Percentiles rank a stretch among this genome's conserved stretches.
phyloP scores from a whole-genome alignment of 2,113 vertebrate species.

The Salvelinus fontinalis region DNA sequence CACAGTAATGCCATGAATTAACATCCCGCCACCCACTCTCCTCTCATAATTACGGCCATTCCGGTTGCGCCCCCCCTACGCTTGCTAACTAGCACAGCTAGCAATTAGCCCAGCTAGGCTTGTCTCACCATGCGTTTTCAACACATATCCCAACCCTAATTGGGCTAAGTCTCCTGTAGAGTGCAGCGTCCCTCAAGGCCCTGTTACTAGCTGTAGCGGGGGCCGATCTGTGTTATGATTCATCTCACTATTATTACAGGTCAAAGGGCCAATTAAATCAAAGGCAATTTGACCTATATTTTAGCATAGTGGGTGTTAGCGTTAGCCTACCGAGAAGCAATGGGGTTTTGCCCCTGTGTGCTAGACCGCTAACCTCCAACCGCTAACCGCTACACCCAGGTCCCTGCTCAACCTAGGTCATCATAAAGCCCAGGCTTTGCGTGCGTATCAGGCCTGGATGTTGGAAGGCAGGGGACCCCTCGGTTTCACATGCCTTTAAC shows the following conservation, averaged over 20 bases:
- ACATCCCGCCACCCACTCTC: background rate
- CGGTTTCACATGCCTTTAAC: background rate
- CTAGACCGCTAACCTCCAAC: no score
- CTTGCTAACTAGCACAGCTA: constrained; percentile 21
- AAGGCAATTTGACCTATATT: constrained; percentile 36
- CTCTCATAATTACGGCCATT: background rate
- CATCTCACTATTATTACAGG: constrained; percentile 22
- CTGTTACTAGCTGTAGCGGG: background rate
- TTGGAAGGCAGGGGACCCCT: background rate
- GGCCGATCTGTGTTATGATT: constrained; percentile 18
- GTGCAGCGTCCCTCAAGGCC: constrained; percentile 16
- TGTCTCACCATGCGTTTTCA: constrained; percentile 9
- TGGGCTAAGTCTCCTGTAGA: constrained; percentile 13
- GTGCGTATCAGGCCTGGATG: background rate
- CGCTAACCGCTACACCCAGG: background rate
- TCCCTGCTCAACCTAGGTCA: constrained; percentile 12
- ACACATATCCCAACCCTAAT: constrained; percentile 25
- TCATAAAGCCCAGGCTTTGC: constrained; percentile 20
- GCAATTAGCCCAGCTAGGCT: background rate
- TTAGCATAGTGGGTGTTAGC: background rate
- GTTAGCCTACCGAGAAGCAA: background rate
- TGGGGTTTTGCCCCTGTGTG: background rate
- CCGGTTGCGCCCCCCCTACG: background rate
- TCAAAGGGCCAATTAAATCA: constrained; percentile 35
- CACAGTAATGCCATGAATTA: constrained; percentile 17